These are phyloP conservation scores for Scaptomyza reducta DNA, from an alignment of 2,888 invertebrate species.

Conservation along the genomic window DNA sequence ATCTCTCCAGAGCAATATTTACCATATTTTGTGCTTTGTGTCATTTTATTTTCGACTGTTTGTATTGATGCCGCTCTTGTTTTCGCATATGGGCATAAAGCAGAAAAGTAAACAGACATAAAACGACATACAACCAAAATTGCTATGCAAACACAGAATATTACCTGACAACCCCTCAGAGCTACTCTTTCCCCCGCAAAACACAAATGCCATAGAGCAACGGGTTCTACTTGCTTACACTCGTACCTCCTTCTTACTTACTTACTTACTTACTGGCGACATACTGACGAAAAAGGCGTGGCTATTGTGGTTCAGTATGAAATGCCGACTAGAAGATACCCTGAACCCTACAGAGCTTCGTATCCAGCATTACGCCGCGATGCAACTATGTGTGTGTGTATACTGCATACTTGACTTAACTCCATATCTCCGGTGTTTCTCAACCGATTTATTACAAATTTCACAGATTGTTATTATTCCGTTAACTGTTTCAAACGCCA, in stretches of 20 bases:
- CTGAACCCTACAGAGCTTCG: too few species aligned
- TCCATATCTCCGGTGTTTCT: too few species aligned
- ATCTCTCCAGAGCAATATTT: background rate
- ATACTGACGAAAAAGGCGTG: conserved; percentile 47
- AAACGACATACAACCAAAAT: conserved; percentile 66
- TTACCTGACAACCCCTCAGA: conserved; percentile 36
- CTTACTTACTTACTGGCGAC: background rate
- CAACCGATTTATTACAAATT: too few species aligned
- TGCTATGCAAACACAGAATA: conserved; percentile 73
- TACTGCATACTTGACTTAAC: too few species aligned
- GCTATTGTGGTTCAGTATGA: conserved; percentile 30
- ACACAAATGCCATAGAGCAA: conserved; percentile 46
- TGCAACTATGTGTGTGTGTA: too few species aligned
- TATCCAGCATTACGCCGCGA: too few species aligned
- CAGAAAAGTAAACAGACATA: conserved; percentile 72
- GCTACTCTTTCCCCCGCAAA: too few species aligned
- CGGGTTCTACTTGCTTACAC: conserved; percentile 38
- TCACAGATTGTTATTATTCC: too few species aligned
- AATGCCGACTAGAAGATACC: too few species aligned
- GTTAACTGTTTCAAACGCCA: too few species aligned
- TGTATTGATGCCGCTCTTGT: conserved; percentile 59
- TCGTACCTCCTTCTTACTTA: background rate
- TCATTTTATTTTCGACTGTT: conserved; percentile 59
- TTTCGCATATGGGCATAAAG: conserved; percentile 77
- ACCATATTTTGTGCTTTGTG: conserved; percentile 37